Evolutionary conservation across 2,888 invertebrate genomes (phyloP).

Genomic region (Orthosia cruda): DNA sequence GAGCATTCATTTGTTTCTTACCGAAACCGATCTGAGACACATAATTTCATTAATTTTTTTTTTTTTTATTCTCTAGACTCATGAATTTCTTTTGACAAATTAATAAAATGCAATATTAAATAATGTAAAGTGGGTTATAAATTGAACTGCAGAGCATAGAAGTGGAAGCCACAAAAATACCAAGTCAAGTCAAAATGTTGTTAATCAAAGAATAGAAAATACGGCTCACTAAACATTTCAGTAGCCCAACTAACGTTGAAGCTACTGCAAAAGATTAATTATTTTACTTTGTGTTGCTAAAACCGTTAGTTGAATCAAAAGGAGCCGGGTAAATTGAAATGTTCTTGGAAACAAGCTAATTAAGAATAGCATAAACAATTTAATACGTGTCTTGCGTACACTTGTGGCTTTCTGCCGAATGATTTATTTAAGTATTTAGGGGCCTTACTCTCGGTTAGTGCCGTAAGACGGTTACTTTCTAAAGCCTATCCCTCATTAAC

Average conservation of each 20-base stretch:
- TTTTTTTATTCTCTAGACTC: not conserved
- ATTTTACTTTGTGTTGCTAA: not conserved
- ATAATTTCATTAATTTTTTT: not conserved
- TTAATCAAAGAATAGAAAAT: not conserved
- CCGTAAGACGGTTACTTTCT: too few species aligned
- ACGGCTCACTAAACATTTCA: conserved; percentile 3
- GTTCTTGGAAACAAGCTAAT: conserved; percentile 35
- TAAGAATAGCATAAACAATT: conserved; percentile 31
- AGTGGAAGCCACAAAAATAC: not conserved
- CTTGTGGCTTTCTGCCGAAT: conserved; percentile 9
- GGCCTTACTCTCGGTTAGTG: too few species aligned
- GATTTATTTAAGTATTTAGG: conserved; percentile 13
- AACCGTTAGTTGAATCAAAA: conserved; percentile 7
- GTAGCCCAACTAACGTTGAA: not conserved
- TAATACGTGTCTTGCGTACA: conserved; percentile 33
- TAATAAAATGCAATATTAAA: not conserved
- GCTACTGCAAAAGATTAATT: conserved; percentile 7
- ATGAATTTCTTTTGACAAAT: not conserved
- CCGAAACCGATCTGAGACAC: not conserved
- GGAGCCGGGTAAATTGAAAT: conserved; percentile 16
- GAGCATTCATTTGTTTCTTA: not conserved
- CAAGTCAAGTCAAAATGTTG: not conserved
- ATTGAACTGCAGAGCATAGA: not conserved
- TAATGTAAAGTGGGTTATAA: not conserved
- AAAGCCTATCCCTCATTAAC: too few species aligned